Base-by-base conservation (phyloP, 2,888 invertebrate species). In the Parnassius smintheus region DNA sequence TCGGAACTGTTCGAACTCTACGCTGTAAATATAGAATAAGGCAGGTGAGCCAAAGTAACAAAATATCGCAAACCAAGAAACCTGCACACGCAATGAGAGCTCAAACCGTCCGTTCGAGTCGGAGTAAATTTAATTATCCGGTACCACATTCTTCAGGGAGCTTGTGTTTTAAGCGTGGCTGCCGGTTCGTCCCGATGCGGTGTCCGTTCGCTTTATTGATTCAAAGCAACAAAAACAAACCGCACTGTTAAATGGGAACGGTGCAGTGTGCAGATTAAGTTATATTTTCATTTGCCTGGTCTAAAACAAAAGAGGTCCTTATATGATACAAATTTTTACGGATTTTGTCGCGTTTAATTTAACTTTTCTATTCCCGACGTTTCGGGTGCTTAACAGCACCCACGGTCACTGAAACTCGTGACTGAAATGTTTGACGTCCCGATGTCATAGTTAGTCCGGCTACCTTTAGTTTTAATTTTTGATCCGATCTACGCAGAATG, bases 161-260 rank as follows among this genome's bases (percentile, higher is more conserved):
- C 49, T 13, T 8, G 49, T 49, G 49, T 49, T 49, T 35, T 9
- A 11, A 13, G 13, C 13, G 60, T 10, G 25, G 22, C 41, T 22
- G 50, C 55, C 25, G 61, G 12, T 2, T 42, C 42, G 12, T 35
- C 45, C 56, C 49, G 49, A 49, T 49, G 49, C 49, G 49, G 49
- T 13, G 13, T 3, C 13, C 53, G 13, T 9, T 35, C 58, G 57
- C 50, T 49, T 55, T 70, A 73, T 72, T 70, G 72, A 72, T 73
- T 70, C 67, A 52, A 48, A 61, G 65, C 62, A 70, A 69, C 68
- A 68, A 72, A 71, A 70, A 70, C 70, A 70, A 68, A 70, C 62
- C 56, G 68, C 58, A 65, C 60, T 59, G 65, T 64, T 72, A 69
- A 70, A 70, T 66, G 72, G 66, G 65, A 56, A 66, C 66, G 66